Base-by-base conservation (phyloP, 2,797 vertebrate species). In the Eidolon dupreanum region DNA sequence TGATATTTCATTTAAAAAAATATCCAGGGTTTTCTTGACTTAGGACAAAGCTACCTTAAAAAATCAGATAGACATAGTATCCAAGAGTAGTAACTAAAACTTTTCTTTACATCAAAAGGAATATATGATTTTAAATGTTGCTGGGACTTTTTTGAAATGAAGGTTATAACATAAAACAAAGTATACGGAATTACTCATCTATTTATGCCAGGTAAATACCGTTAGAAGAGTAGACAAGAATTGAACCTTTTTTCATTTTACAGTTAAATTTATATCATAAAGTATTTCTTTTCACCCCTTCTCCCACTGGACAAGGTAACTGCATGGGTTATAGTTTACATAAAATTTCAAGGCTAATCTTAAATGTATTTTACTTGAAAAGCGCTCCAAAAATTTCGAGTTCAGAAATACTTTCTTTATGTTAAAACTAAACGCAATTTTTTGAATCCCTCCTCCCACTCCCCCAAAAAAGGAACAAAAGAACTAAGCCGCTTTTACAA, bases 361-460 rank as follows among this genome's bases (percentile, higher is more conserved):
- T 88, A 73, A 87, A 33, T 46, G 24, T 33, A 43, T 74, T 87
- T 93, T 87, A 90, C 59, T 63, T 87, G 41, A 77, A 96, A 90
- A 93, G n/a, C 41, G 5, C 31, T 61, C 46, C n/a, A 65, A 84
- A 92, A 88, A 43, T 51, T 88, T 74, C 36, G 70, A 55, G 22
- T 33, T 83, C 59, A 82, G 61, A 94, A 83, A 83, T 36, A 91
- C 16, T 43, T 31, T 22, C 8, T 92, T 88, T 55, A 78, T 74
- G 9, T 89, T 84, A 78, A 88, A 94, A 83, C 26, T 57, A 78
- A 84, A 78, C 85, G 24, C 3, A 75, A 51, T 65, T 36, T 57
- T 81, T 73, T 0, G 1, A 3, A 31, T 10, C 17, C 43, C n/a
- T 33, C 20, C 19, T 2, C 6, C 24, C 31, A 22, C 41, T 41